These are phyloP conservation scores for Philonicus albiceps DNA, from an alignment of 2,888 invertebrate species.

Conservation along the genomic window DNA sequence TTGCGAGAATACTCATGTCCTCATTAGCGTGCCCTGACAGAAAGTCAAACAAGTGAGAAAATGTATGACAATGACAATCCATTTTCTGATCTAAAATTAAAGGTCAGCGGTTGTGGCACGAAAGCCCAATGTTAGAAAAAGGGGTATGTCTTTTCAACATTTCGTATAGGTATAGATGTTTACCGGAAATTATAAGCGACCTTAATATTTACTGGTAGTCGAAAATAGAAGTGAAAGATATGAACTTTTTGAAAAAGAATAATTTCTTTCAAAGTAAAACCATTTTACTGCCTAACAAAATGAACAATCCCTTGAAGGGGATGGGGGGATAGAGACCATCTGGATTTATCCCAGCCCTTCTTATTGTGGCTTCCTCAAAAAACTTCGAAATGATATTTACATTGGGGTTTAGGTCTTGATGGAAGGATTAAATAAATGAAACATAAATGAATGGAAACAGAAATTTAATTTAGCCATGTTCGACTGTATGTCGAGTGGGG, in stretches of 20 bases:
- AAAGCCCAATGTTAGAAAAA: neutral
- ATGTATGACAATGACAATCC: neutral
- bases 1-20: constrained; percentile 5
- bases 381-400: constrained; percentile 34
- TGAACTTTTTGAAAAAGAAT: neutral
- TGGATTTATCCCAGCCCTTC: neutral
- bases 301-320: neutral
- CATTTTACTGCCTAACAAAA: neutral
- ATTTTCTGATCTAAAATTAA: neutral
- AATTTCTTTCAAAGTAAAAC: neutral
- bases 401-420: constrained; percentile 28
- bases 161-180: neutral
- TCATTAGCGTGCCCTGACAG: neutral
- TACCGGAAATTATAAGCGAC: neutral
- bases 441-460: constrained; percentile 40
- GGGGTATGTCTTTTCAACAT: neutral
- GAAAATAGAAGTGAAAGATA: neutral
- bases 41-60: constrained; percentile 10
- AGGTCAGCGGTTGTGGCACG: neutral
- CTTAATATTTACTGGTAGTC: neutral
- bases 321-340: neutral
- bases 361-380: constrained; percentile 27
- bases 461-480: constrained; percentile 29
- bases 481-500: neutral
- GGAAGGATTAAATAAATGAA: constrained; percentile 42